Conservation (phyloP, 1,140 invertebrate species). For the Aphidius gifuensis region DNA sequence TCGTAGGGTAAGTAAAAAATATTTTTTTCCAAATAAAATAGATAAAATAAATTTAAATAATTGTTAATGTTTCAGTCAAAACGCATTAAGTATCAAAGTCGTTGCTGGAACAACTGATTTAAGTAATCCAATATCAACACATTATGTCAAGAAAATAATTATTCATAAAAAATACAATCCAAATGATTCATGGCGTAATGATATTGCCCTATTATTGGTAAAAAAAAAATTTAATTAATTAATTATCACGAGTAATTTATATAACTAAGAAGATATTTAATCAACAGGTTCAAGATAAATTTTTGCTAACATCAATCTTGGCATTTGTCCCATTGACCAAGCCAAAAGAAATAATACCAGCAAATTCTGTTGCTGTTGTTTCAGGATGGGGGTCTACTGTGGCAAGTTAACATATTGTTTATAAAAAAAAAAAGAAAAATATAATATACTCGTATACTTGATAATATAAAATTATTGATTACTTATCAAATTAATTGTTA, state of each 20-base stretch:
- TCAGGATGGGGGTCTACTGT: conserved; percentile 33
- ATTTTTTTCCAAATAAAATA: conserved; percentile 1
- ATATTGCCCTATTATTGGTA: conserved; percentile 21
- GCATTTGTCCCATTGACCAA: conserved; percentile 21
- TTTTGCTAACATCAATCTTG: conserved; percentile 5
- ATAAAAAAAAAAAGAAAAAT: too few species aligned
- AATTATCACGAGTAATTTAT: too few species aligned
- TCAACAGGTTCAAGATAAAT: conserved; percentile 18
- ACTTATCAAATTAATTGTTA: too few species aligned
- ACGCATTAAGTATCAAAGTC: conserved; percentile 6
- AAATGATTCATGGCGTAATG: conserved; percentile 20
- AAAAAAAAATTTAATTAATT: too few species aligned
- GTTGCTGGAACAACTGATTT: conserved; percentile 22
- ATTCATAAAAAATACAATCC: conserved; percentile 21
- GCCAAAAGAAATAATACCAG: conserved; percentile 8
- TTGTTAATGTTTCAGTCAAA: neutral
- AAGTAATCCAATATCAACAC: conserved; percentile 9
- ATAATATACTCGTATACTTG: too few species aligned
- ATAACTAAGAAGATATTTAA: too few species aligned
- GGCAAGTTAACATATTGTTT: conserved; percentile 17
- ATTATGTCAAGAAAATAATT: conserved; percentile 15
- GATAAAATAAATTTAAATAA: conserved; percentile 12
- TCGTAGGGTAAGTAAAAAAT: conserved; percentile 24
- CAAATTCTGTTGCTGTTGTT: conserved; percentile 17
- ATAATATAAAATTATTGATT: too few species aligned